Evolutionary conservation across 2,888 invertebrate species (phyloP), one percentile per base, ranked within the genome.

Genomic region (Lasioglossum oenotherae): DNA sequence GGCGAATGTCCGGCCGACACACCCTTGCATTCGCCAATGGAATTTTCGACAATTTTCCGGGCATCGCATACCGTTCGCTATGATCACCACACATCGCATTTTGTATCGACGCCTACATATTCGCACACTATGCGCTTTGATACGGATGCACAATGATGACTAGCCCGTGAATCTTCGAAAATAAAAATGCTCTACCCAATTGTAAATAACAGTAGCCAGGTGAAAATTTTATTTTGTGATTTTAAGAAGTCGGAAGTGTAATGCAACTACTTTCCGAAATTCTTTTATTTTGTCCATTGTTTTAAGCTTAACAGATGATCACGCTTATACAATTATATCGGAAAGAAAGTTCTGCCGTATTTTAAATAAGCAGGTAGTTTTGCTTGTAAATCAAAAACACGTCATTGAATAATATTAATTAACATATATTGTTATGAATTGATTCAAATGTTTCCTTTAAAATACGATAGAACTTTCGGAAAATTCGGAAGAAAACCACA

Each of bases 1-100:
- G 8, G 31, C 38, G 10, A 57, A 73, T 72, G 35, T 19, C 35
- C 60, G 8, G 60, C n/a, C 23, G 27, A 23, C 53, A 53, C 53
- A 53, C 53, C 23, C 53, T 23, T 23, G 10, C 10, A 10, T 53
- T 53, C 53, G 27, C 16, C 27, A 14, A 35, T 14, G 60, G 23
- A 64, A 74, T 74, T 74, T 64, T 64, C 60, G 60, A 64, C 60
- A 19, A 23, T 64, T 64, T 64, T 64, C 27, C 60, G 60, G 23
- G 53, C 53, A 10, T 53, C 53, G 53, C 53, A 53, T 53, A 23
- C 53, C 53, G 8, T 53, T 53, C 53, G 53, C 53, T 8, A 10
- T 23, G 23, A 53, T 53, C 53, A 10, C 23, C 10, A 10, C 53
- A 23, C 23, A 23, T 53, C 3, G 60, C 2, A 6, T 64, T 64